Base-by-base conservation (phyloP, 30 jellyfish, hydroid and myxozoan species). In the Sanderia malayensis region DNA sequence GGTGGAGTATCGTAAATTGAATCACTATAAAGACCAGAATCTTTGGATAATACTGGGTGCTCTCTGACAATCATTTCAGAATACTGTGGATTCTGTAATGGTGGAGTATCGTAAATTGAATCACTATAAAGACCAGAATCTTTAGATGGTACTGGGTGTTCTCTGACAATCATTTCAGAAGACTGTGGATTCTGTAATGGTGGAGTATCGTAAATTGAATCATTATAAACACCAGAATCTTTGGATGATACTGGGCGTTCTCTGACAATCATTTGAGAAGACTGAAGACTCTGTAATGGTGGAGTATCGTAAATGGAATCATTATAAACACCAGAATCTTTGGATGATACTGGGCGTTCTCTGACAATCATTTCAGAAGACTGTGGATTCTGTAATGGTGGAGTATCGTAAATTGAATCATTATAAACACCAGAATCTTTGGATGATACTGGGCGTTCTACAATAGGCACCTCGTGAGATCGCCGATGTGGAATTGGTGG, bases 1-100 rank as follows among this genome's bases (percentile, higher is more conserved):
- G 89, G 89, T 61, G 89, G 89, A 18, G 70, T 29, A 57, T 78
- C 89, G 25, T 78, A 78, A 29, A 78, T 52, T 1, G 74, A 44
- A 52, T 59, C 86, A n/a, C 18, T 24, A 49, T 4, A 49, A 49
- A 49, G 6, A 49, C 46, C 79, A 46, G 28, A 20, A 8, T 45
- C 57, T 10, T 52, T 66, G 11, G 21, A n/a, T n/a, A n/a, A n/a
- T n/a, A n/a, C n/a, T n/a, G n/a, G n/a, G n/a, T n/a, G n/a, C n/a
- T n/a, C n/a, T n/a, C n/a, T n/a, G n/a, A n/a, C n/a, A n/a, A n/a
- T n/a, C n/a, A n/a, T n/a, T n/a, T n/a, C n/a, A n/a, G n/a, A n/a
- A n/a, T n/a, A n/a, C n/a, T n/a, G n/a, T n/a, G n/a, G n/a, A n/a
- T n/a, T n/a, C n/a, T n/a, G n/a, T n/a, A n/a, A 53, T 23, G 89